phyloP scores from a whole-genome alignment of 2,113 vertebrate species.

The Mobula hypostoma region DNA sequence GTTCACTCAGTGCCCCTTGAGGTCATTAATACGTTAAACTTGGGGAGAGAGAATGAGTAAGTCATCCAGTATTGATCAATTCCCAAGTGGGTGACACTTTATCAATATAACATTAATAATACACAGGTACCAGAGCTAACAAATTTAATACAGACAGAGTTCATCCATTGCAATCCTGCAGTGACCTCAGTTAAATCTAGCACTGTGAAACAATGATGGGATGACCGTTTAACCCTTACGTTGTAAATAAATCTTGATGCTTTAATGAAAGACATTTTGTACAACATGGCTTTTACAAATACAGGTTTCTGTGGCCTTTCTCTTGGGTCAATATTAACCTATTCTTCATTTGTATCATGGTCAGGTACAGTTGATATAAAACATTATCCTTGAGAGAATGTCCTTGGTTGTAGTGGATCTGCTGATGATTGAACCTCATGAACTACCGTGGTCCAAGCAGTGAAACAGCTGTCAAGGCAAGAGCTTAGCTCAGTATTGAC shows the following conservation, averaged over 20 bases:
- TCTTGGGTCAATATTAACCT: neutral
- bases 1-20: constrained; percentile 25
- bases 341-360: neutral
- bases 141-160: constrained; percentile 34
- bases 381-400: too few relatives aligned
- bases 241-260: neutral
- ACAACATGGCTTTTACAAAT: neutral
- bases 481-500: neutral
- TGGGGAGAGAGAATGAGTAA: constrained; percentile 36
- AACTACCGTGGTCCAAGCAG: neutral
- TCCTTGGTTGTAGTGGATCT: neutral
- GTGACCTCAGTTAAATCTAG: constrained; percentile 31
- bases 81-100: constrained; percentile 36
- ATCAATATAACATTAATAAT: constrained; percentile 37
- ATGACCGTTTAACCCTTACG: neutral
- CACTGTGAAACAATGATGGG: constrained; percentile 14
- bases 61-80: constrained; percentile 38
- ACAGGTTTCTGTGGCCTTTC: neutral
- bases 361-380: too few relatives aligned
- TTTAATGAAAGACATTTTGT: constrained; percentile 1
- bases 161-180: constrained; percentile 3
- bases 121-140: constrained; percentile 34
- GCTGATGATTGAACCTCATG: neutral
- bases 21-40: constrained; percentile 35
- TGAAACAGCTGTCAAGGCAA: neutral